Conservation (phyloP, 2,888 invertebrate species). For the Limnephilus rhombicus region DNA sequence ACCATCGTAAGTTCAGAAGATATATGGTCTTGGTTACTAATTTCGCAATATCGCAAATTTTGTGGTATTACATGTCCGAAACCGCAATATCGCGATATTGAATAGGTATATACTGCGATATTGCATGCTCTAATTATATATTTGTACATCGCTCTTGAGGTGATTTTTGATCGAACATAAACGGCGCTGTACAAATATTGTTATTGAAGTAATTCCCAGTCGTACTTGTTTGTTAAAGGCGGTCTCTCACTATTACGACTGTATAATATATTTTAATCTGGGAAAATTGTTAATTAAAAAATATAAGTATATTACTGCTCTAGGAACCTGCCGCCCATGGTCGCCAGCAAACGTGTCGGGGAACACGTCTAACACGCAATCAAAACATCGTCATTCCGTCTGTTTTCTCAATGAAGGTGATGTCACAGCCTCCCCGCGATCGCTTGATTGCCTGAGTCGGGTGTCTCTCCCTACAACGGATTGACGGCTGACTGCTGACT, state of each 20-base stretch:
- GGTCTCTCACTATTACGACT: not conserved
- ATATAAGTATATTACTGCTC: not conserved
- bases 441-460: conserved; percentile 15
- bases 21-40: too few species aligned
- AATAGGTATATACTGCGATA: too few species aligned
- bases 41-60: too few species aligned
- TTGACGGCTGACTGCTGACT: conserved; percentile 42
- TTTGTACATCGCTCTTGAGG: too few species aligned
- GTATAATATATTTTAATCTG: too few species aligned
- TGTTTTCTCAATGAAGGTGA: conserved; percentile 56
- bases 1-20: too few species aligned
- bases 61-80: too few species aligned
- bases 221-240: not conserved
- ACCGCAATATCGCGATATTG: too few species aligned
- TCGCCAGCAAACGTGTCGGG: not conserved
- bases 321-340: not conserved
- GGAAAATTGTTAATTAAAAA: too few species aligned
- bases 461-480: conserved; percentile 29
- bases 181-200: too few species aligned
- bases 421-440: conserved; percentile 46
- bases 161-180: too few species aligned
- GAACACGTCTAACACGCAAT: conserved; percentile 27
- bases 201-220: not conserved
- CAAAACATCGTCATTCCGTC: conserved; percentile 35
- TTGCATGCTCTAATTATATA: too few species aligned